These are phyloP conservation scores for Cherax quadricarinatus DNA, from an alignment of 1,140 invertebrate genomes.

Conservation along the genomic window DNA sequence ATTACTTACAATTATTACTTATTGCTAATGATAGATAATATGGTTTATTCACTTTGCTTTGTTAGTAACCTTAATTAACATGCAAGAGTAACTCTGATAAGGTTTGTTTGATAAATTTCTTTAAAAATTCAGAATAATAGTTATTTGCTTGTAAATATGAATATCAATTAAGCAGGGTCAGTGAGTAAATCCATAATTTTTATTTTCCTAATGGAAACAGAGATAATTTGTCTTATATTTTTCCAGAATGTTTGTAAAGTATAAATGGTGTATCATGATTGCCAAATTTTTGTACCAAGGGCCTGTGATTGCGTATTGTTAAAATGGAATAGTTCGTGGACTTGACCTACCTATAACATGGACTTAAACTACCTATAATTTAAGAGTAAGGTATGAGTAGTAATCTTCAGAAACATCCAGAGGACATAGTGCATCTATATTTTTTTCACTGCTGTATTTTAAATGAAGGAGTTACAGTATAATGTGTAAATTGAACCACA, in stretches of 20 bases:
- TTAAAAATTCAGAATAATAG: background rate
- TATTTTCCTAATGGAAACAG: constrained; percentile 47
- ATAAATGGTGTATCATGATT: constrained; percentile 33
- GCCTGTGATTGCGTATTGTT: constrained; percentile 8
- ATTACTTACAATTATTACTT: no score
- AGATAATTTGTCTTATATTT: constrained; percentile 51
- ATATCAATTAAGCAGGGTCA: background rate
- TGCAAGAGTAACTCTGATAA: background rate
- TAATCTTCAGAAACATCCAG: constrained; percentile 19
- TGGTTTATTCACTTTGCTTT: background rate
- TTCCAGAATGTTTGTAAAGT: constrained; percentile 48
- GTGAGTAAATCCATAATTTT: constrained; percentile 22
- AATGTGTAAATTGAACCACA: constrained; percentile 17
- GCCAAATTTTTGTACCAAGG: constrained; percentile 40
- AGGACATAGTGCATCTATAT: background rate
- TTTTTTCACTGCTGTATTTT: constrained; percentile 8
- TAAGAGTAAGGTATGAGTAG: constrained; percentile 5
- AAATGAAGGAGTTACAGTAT: constrained; percentile 1
- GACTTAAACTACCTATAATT: background rate
- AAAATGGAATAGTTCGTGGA: constrained; percentile 18
- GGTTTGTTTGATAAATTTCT: background rate
- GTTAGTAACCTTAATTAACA: background rate
- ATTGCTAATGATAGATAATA: no score
- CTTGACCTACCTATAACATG: background rate
- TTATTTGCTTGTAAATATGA: constrained; percentile 15